Evolutionary conservation across 2,888 invertebrate genomes (phyloP), one percentile per base, ranked within the genome.

Genomic region (Reticulitermes lucifugus): DNA sequence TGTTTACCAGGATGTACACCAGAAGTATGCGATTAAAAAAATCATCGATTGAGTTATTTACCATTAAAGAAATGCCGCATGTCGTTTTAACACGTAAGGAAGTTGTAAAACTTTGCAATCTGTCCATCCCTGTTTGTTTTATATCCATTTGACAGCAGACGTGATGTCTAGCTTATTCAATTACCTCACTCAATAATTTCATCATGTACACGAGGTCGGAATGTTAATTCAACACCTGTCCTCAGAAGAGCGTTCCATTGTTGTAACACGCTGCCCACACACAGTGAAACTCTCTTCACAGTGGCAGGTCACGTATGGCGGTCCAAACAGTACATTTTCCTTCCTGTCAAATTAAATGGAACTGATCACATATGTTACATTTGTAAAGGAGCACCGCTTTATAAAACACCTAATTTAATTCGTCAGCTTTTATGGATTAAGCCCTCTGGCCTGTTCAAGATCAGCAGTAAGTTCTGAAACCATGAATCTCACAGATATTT

Each of bases 221-320:
- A 77, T 77, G 46, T 41, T 77, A 77, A 77, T 77, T 77, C 77
- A 22, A n/a, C 77, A 77, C 77, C 77, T 77, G 65, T 65, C 65
- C 65, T 25, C 65, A 65, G n/a, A 65, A n/a, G 25, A 65, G 12
- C 65, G 25, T 77, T n/a, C 41, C 14, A 77, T 77, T 77, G 77
- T 77, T 46, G 46, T 65, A n/a, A 2, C 73, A 6, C 14, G 0
- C 51, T 22, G 51, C 77, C 51, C 77, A 77, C 77, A 77, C 46
- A 46, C 4, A 3, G 41, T 12, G 1, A 22, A 12, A 6, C 21
- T 21, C n/a, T n/a, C 25, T 25, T 25, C 60, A 60, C 21, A n/a
- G 60, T 21, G n/a, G n/a, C 65, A 55, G 65, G 65, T 65, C 65
- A 65, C 65, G 65, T 65, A 10, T n/a, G 6, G 25, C 25, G 55